phyloP scores from a whole-genome alignment of 1,140 invertebrate genomes.

The Ladona fulva region DNA sequence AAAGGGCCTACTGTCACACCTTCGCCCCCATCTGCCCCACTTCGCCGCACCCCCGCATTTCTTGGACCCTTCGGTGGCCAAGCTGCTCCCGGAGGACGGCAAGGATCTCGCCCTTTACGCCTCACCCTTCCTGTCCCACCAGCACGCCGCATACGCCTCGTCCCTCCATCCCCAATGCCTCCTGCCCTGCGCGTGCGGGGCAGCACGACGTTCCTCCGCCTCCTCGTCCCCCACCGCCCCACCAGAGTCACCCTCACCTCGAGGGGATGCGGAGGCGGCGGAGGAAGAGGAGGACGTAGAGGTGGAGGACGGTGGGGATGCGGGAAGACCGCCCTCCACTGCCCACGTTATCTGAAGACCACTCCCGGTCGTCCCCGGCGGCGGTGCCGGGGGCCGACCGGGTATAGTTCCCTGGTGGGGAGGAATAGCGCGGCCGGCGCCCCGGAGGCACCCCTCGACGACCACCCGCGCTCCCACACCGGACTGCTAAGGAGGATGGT shows the following conservation, averaged over 20 bases:
- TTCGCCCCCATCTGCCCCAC: slow-evolving; percentile 25
- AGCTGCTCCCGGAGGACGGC: background rate
- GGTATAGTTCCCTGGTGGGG: background rate
- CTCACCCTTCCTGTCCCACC: background rate
- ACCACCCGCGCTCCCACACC: background rate
- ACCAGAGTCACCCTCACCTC: background rate
- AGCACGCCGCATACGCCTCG: slow-evolving; percentile 3
- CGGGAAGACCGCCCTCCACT: background rate
- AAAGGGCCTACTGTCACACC: slow-evolving; percentile 14
- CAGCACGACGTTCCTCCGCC: slow-evolving; percentile 17
- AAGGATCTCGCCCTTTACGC: slow-evolving; percentile 16
- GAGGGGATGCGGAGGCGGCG: background rate
- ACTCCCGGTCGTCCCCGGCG: background rate
- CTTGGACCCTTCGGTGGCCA: background rate
- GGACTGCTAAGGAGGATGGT: background rate
- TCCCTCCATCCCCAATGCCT: slow-evolving; percentile 12
- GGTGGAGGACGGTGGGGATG: background rate
- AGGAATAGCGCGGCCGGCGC: background rate
- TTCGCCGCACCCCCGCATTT: slow-evolving; percentile 19
- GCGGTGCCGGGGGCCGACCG: background rate
- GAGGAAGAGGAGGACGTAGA: background rate
- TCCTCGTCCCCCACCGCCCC: too few relatives aligned
- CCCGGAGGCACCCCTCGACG: background rate
- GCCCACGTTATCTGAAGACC: background rate
- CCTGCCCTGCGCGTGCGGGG: slow-evolving; percentile 36